Conservation (phyloP, 2,797 vertebrate species). For the Lagodon rhomboides region DNA sequence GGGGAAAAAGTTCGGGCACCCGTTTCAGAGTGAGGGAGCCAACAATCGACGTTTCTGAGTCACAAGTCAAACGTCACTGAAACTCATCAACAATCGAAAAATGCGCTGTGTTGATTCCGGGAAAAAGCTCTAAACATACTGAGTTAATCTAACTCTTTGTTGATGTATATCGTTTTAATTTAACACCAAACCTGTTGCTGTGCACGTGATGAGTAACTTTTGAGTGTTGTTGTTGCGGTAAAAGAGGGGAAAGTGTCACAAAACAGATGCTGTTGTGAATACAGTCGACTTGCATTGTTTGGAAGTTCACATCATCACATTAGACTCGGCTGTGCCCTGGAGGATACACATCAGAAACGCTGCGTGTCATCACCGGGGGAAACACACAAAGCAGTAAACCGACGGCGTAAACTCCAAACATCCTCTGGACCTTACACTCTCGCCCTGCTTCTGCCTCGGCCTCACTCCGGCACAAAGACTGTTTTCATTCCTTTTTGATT, state of each 20-base stretch:
- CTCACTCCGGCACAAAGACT: constrained; percentile 9
- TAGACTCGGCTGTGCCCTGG: constrained; percentile 6
- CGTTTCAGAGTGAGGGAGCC: not conserved
- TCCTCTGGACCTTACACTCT: constrained; percentile 29
- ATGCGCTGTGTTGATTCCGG: not conserved
- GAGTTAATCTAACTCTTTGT: not conserved
- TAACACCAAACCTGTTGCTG: not conserved
- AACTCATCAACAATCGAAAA: not conserved
- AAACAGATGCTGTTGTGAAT: not conserved
- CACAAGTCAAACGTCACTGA: not conserved
- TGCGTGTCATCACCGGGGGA: constrained; percentile 36
- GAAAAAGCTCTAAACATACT: not conserved
- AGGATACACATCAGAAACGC: constrained; percentile 30
- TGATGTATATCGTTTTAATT: not conserved
- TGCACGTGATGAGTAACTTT: not conserved
- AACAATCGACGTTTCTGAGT: not conserved
- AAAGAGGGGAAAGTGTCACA: not conserved
- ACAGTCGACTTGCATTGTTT: constrained; percentile 2
- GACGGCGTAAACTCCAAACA: constrained; percentile 42
- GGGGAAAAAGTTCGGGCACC: too few species aligned
- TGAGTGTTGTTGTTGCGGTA: not conserved
- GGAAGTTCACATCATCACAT: not conserved
- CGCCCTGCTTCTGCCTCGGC: not conserved
- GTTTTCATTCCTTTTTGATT: constrained; percentile 26
- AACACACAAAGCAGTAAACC: constrained; percentile 32